Conservation (phyloP, 2,113 vertebrate species). For the Puma concolor region DNA sequence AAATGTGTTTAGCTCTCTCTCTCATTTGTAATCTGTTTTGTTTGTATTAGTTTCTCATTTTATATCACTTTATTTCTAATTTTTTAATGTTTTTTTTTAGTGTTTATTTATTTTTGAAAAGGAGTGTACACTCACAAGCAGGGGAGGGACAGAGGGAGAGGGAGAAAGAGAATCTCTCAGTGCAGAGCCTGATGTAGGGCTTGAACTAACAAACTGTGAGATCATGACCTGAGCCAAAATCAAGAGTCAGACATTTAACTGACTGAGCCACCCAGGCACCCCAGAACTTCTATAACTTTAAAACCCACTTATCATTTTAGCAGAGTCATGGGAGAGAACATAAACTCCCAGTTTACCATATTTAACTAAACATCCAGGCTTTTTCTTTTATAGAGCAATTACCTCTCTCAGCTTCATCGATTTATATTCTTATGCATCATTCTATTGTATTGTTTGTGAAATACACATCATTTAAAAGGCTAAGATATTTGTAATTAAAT, state of each 20-base stretch:
- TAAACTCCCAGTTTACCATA: not conserved
- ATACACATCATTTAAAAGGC: not conserved
- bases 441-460: not conserved
- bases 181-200: too few species aligned
- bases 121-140: too few species aligned
- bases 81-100: too few species aligned
- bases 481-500: not conserved
- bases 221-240: too few species aligned
- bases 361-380: not conserved
- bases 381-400: not conserved
- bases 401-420: not conserved
- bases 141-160: too few species aligned
- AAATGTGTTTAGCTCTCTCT: not conserved
- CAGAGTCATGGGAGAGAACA: not conserved
- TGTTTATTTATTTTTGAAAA: too few species aligned
- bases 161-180: too few species aligned
- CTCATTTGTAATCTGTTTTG: not conserved
- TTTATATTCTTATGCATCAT: not conserved
- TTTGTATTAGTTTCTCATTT: not conserved
- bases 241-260: too few species aligned
- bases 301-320: not conserved
- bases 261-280: too few species aligned
- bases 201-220: too few species aligned
- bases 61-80: not conserved
- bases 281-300: constrained; percentile 19